Base-by-base conservation (phyloP, 2,888 invertebrate species). In the Dilophus febrilis region DNA sequence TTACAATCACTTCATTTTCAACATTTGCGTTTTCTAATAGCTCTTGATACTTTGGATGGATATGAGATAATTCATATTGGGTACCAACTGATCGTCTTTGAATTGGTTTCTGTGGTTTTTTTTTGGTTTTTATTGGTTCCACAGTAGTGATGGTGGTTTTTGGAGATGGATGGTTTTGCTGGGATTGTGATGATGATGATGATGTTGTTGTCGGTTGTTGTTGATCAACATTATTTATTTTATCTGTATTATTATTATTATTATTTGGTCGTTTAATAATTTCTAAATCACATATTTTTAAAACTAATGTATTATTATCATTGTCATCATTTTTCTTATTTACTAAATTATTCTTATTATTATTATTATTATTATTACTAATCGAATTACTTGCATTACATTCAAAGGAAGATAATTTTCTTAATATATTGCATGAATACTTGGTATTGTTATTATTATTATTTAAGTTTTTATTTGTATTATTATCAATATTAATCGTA, bases 1-100 rank as follows among this genome's bases (percentile, higher is more conserved):
- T 46, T n/a, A 48, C 42, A 38, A 48, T 46, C 14, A 47, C 34
- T 38, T 47, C 45, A 17, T 44, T 44, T 27, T 42, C 33, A 16
- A 27, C 35, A 18, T 18, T 34, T 17, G 17, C 7, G 3, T 34
- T 18, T 6, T 22, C 8, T 6, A 22, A 6, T 22, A 6, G 4
- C 8, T 22, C 5, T 22, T 22, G 22, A 10, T 7, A 31, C 14
- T 31, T 31, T 30, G 18, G 19, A 14, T 13, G 29, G 10, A 12
- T 22, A 14, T 13, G 28, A 8, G 16, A 17, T 22, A 35, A 34
- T 35, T 35, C 28, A 16, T 40, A 28, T n/a, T 40, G 40, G 29
- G 40, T 40, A 14, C 40, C 40, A 22, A 40, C 35, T 10, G 40
- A 35, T 40, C 35, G 40, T 40, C 28, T 30, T 35, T 35, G 29